Percentiles rank a stretch among this genome's conserved stretches.
Conservation (phyloP, 2,888 invertebrate genomes). For the Conus canariensis region DNA sequence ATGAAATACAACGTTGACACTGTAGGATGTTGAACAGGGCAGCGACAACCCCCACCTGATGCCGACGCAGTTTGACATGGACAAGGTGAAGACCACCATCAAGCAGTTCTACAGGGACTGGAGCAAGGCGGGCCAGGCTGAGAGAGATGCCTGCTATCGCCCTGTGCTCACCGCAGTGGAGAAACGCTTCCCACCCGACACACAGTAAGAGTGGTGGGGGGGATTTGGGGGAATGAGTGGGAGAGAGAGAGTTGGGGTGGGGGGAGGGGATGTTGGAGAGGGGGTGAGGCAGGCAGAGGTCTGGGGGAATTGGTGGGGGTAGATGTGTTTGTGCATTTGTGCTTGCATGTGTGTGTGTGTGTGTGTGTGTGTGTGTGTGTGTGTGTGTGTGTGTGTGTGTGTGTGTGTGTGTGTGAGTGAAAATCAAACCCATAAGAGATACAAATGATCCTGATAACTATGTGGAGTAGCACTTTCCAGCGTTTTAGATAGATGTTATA, state of each 20-base stretch:
- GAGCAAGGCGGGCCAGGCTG: constrained; percentile 90
- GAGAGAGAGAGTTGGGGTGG: neutral
- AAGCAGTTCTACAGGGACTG: constrained; percentile 99
- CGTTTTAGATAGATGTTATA: too few relatives aligned
- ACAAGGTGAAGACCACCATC: constrained; percentile 94
- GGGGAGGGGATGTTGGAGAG: neutral
- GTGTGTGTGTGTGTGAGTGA: neutral
- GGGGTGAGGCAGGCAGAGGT: neutral
- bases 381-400: neutral
- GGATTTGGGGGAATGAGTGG: neutral
- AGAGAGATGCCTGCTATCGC: constrained; percentile 91
- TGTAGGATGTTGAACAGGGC: neutral
- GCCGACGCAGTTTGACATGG: constrained; percentile 81
- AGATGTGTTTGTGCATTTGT: neutral
- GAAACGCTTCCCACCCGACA: constrained; percentile 83
- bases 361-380: neutral
- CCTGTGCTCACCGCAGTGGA: constrained; percentile 93
- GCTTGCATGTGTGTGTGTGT: neutral
- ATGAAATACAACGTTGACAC: too few relatives aligned
- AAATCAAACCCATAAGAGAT: too few relatives aligned
- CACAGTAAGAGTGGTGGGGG: constrained; percentile 63
- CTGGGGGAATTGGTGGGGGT: neutral
- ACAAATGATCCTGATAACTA: too few relatives aligned
- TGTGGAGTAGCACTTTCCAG: too few relatives aligned
- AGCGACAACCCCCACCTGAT: constrained; percentile 36